Conservation (phyloP, 2,797 vertebrate species). For the Chrysocyon brachyurus region DNA sequence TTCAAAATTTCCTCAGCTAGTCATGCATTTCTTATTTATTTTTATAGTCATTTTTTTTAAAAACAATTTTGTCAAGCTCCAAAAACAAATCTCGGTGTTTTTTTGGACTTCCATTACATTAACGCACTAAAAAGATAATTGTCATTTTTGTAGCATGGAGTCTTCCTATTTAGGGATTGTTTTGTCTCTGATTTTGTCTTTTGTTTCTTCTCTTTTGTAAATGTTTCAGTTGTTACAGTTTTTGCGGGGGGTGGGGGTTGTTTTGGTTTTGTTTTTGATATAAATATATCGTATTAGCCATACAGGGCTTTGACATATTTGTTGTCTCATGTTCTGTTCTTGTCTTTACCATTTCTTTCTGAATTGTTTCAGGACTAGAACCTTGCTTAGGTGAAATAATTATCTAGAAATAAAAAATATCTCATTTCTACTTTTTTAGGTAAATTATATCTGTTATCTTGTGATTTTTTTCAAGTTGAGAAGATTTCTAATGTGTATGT, state of each 20-base stretch:
- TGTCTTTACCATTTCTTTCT: conserved; percentile 32
- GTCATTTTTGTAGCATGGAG: background rate
- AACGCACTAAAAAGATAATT: background rate
- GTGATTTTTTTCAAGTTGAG: conserved; percentile 5
- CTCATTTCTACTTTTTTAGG: conserved; percentile 17
- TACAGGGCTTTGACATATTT: background rate
- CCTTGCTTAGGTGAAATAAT: conserved; percentile 39
- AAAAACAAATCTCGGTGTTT: background rate
- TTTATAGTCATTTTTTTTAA: background rate
- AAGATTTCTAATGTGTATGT: background rate
- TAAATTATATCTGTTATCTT: background rate
- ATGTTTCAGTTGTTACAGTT: background rate
- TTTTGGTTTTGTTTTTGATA: background rate
- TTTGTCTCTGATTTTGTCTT: background rate
- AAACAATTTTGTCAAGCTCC: conserved; percentile 6
- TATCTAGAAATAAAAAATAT: conserved; percentile 9
- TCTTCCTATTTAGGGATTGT: background rate
- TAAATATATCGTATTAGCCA: background rate
- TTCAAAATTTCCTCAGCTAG: background rate
- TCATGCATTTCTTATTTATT: background rate
- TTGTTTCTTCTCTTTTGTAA: background rate
- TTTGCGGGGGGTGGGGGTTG: background rate
- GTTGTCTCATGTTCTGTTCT: background rate
- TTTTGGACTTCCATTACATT: background rate
- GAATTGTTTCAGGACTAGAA: background rate